Percentiles rank a stretch among this genome's conserved stretches.
Evolutionary conservation across 1,140 invertebrate genomes (phyloP).

Genomic region (Heliothis virescens): DNA sequence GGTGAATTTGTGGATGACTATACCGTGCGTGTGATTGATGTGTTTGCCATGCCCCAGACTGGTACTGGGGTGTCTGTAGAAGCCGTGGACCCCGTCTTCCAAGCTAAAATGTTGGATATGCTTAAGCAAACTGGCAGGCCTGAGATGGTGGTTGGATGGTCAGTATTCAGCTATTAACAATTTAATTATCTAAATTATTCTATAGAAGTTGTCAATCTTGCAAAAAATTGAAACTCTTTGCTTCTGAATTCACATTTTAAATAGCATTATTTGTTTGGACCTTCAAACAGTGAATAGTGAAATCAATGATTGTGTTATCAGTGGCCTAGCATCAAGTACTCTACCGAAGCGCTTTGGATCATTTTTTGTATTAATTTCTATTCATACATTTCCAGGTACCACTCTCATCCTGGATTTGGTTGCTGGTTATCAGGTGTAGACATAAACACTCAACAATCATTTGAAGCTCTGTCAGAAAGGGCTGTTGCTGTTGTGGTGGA

Average conservation of each 20-base stretch:
- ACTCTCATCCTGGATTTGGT: constrained; percentile 99
- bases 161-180: constrained; percentile 50
- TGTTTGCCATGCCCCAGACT: constrained; percentile 99
- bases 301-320: too few relatives aligned
- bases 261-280: too few relatives aligned
- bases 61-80: constrained; percentile 99
- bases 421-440: constrained; percentile 99
- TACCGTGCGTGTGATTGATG: constrained; percentile 99
- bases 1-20: constrained; percentile 99
- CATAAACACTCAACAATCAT: constrained; percentile 99
- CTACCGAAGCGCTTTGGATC: too few relatives aligned
- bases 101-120: constrained; percentile 99
- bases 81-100: constrained; percentile 99
- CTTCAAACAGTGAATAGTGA: too few relatives aligned
- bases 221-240: too few relatives aligned
- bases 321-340: too few relatives aligned
- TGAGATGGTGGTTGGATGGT: constrained; percentile 99
- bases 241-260: too few relatives aligned
- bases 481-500: constrained; percentile 99
- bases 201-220: too few relatives aligned
- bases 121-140: constrained; percentile 99
- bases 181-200: not conserved
- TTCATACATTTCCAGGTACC: constrained; percentile 88
- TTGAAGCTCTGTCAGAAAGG: constrained; percentile 98
- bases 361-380: not conserved